Base-by-base conservation (phyloP, 2,888 invertebrate genomes). In the Campoplex nolae region DNA sequence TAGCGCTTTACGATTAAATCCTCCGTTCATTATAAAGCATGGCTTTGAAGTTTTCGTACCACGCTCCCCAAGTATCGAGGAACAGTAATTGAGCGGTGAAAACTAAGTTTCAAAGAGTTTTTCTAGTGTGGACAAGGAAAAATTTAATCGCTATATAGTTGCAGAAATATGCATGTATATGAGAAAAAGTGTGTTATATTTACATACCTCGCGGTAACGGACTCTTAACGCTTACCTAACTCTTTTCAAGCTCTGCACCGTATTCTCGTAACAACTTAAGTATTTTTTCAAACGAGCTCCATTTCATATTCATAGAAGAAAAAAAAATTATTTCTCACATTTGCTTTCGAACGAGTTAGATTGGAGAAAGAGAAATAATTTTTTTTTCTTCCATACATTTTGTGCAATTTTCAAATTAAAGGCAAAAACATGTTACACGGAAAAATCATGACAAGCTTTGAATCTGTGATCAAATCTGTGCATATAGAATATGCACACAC, bases 1-100 rank as follows among this genome's bases (percentile, higher is more conserved):
- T 38, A 67, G 16, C 65, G 65, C 65, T 54, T 65, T 74, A 51
- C 73, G 45, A 81, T 81, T 67, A 65, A 81, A 65, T 81, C 18
- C 73, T 51, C 67, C 73, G 38, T 81, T 73, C 35, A 67, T 81
- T 54, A 48, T 7, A 48, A 35, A 48, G 73, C 32, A 62, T 28
- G 51, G 51, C 65, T 73, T 73, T 73, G 65, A 67, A 81, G 38
- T 51, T 81, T 38, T 71, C 73, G 28, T 51, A 18, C 35, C 28
- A 18, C 51, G 56, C 13, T 11, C 58, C 32, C 45, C 8, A 48
- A 58, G 45, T 71, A 23, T 51, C 35, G 62, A 9, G 28, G 54
- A n/a, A 48, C 56, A 32, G 80, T 80, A 42, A 58, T 58, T 56
- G 56, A 74, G 56, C 35, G 13, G 56, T 32, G 35, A 38, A 74